Base-by-base conservation (phyloP, 2,797 vertebrate species). In the Perodicticus potto region DNA sequence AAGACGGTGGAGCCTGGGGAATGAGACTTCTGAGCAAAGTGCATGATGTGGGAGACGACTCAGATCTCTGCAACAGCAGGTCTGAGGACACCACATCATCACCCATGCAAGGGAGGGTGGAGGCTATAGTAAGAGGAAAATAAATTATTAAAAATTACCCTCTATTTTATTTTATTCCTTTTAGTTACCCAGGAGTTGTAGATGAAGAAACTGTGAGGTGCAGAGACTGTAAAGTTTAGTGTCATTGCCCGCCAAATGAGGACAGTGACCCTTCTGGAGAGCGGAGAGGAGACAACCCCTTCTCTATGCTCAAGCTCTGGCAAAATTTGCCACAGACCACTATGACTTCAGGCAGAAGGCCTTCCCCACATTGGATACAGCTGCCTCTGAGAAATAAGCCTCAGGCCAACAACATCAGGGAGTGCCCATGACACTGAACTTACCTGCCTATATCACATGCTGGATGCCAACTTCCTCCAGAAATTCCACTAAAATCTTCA, bases 401-500 rank as follows among this genome's bases (percentile, higher is more conserved):
- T 12, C 10, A 23, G 5, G 16, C 25, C 5, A 9, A 74, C 49
- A 72, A 67, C 29, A 32, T 1, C 34, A 81, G n/a, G 25, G 16
- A 34, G 2, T n/a, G 3, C 61, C 34, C 17, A 57, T 7, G 37
- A 16, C 29, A 11, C 4, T 3, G n/a, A 55, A 19, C 53, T 19
- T 7, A 45, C 16, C 63, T n/a, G 1, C 11, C 32, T 23, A 3
- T 32, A 40, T 34, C 14, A 2, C 17, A 23, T 14, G 32, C 17
- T 5, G 16, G 49, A 80, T 11, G 8, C 45, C 78, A 76, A 1
- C 5, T 32, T 81, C 8, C 23, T 81, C 19, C 27, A 76, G 76
- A 2, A 0, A 14, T 55, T 55, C 9, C 0, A 76, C 1, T 9
- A 34, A 57, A 49, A 34, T 2, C 17, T 45, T 11, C 16, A 20